Evolutionary conservation across 1,140 invertebrate genomes (phyloP).

Genomic region (Saccostrea glomerata): DNA sequence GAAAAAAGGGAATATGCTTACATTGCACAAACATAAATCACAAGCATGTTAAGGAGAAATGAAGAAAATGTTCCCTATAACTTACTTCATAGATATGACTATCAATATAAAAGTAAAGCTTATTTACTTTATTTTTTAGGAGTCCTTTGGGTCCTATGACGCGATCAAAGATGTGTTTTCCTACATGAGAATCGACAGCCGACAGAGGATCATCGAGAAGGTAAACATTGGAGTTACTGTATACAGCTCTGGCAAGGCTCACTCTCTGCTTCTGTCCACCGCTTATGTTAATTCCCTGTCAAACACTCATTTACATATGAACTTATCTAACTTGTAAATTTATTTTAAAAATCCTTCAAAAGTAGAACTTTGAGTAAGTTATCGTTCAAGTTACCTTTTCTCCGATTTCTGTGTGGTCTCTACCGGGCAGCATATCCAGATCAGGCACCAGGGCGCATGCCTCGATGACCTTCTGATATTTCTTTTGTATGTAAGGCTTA

Average conservation of each 20-base stretch:
- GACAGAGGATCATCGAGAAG: conserved; percentile 83
- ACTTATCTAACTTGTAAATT: not conserved
- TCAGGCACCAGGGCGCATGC: conserved; percentile 84
- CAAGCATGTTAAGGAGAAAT: too few species aligned
- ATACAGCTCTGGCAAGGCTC: conserved; percentile 79
- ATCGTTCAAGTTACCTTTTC: conserved; percentile 71
- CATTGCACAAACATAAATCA: too few species aligned
- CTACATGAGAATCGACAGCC: conserved; percentile 80
- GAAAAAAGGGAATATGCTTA: not conserved
- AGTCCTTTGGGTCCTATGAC: conserved; percentile 80
- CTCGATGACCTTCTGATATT: conserved; percentile 80
- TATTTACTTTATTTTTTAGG: conserved; percentile 79
- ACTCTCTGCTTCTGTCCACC: conserved; percentile 81
- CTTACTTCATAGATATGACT: too few species aligned
- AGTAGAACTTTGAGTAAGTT: not conserved
- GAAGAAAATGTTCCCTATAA: too few species aligned
- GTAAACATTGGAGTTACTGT: conserved; percentile 84
- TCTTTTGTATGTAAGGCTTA: conserved; percentile 76
- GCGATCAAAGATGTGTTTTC: conserved; percentile 73
- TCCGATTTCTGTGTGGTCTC: conserved; percentile 84
- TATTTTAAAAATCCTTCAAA: too few species aligned
- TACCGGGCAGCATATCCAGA: conserved; percentile 84
- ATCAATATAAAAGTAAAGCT: too few species aligned
- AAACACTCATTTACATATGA: not conserved
- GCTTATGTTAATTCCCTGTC: conserved; percentile 73